These are phyloP conservation scores for Listronotus bonariensis DNA, from an alignment of 1,140 invertebrate genomes.

Conservation along the genomic window DNA sequence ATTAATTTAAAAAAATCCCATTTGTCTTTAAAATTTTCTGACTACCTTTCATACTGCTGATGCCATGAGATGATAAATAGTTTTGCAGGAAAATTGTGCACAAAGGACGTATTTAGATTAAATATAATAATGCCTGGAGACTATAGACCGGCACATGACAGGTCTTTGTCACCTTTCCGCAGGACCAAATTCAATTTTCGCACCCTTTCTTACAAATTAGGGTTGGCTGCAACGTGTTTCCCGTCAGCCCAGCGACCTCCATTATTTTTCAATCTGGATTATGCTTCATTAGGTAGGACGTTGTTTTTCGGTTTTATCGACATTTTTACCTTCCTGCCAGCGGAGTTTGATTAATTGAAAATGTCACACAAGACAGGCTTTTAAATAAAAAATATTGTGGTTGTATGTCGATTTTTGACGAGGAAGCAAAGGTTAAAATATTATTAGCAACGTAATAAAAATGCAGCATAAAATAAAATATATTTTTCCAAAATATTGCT, in stretches of 20 bases:
- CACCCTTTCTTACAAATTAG: conserved; percentile 28
- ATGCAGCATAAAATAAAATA: too few species aligned
- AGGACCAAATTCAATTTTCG: conserved; percentile 19
- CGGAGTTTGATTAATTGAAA: conserved; percentile 21
- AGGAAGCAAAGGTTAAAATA: not conserved
- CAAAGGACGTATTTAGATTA: too few species aligned
- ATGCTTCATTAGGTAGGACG: conserved; percentile 23
- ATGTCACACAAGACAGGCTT: conserved; percentile 12
- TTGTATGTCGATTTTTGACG: conserved; percentile 1
- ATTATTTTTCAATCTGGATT: conserved; percentile 25
- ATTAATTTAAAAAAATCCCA: too few species aligned
- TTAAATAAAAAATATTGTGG: conserved; percentile 4
- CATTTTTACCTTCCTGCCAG: conserved; percentile 11
- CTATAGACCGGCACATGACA: conserved; percentile 9
- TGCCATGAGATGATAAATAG: too few species aligned
- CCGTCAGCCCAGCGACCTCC: conserved; percentile 11
- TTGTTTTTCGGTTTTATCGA: conserved; percentile 23
- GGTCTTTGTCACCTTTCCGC: conserved; percentile 15
- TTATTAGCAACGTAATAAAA: too few species aligned
- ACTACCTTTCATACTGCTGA: too few species aligned
- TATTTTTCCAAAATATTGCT: too few species aligned
- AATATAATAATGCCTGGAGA: not conserved
- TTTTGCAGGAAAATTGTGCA: too few species aligned
- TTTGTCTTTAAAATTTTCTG: too few species aligned
- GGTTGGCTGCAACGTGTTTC: conserved; percentile 21